These are phyloP conservation scores for Aculops lycopersici DNA, from an alignment of 1,140 invertebrate genomes.

Conservation along the genomic window DNA sequence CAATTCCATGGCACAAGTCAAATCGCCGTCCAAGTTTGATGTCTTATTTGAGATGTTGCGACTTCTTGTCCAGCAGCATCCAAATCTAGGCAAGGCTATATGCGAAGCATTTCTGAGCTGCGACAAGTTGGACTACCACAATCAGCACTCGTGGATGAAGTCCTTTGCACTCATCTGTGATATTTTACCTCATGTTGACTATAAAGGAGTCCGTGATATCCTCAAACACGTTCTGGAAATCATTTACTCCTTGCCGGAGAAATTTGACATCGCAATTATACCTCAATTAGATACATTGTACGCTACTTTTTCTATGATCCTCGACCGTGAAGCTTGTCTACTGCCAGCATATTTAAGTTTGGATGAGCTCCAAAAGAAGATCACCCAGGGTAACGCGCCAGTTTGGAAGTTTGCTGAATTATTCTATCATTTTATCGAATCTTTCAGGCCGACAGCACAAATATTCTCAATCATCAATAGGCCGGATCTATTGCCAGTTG, in stretches of 20 bases:
- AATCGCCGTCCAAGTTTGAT: conserved; percentile 32
- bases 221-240: conserved; percentile 34
- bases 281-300: conserved; percentile 44
- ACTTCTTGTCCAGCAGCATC: conserved; percentile 13
- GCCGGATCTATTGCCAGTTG: conserved; percentile 58
- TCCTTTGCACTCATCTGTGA: conserved; percentile 49
- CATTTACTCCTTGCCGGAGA: conserved; percentile 35
- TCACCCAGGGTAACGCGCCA: conserved; percentile 29
- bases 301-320: conserved; percentile 43
- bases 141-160: conserved; percentile 45
- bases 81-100: conserved; percentile 27
- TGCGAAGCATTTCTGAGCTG: conserved; percentile 46
- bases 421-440: conserved; percentile 56
- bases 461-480: conserved; percentile 75
- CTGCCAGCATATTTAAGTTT: conserved; percentile 74
- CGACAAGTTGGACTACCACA: conserved; percentile 38
- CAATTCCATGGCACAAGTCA: conserved; percentile 27
- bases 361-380: conserved; percentile 52
- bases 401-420: conserved; percentile 57
- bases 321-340: conserved; percentile 62
- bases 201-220: conserved; percentile 30
- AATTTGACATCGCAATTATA: conserved; percentile 36
- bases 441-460: conserved; percentile 60
- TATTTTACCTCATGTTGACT: conserved; percentile 62
- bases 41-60: conserved; percentile 34